These are phyloP conservation scores for Xyrauchen texanus DNA, from an alignment of 2,113 vertebrate species.

Conservation along the genomic window DNA sequence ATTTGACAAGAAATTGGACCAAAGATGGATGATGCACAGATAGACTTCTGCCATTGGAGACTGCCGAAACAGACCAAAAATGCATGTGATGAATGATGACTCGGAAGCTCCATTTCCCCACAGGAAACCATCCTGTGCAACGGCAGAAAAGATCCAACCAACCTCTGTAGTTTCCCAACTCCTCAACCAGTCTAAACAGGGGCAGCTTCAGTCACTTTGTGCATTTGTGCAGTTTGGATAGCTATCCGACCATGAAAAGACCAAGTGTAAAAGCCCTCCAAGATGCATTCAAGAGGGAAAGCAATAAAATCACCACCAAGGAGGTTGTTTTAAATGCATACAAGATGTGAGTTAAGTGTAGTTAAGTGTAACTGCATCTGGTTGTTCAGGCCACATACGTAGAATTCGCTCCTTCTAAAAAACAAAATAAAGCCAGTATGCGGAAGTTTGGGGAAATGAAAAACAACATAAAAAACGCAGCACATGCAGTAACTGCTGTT, in stretches of 20 bases:
- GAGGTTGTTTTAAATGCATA: not conserved
- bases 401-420: no score
- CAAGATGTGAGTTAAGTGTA: no score
- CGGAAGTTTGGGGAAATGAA: no score
- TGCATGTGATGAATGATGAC: constrained; percentile 74
- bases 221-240: no score
- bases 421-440: no score
- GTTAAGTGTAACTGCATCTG: no score
- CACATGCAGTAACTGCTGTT: no score
- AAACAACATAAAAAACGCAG: no score
- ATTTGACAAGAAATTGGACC: constrained; percentile 59
- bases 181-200: constrained; percentile 11
- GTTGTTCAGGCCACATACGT: no score
- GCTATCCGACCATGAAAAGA: no score
- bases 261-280: no score
- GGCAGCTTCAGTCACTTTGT: not conserved
- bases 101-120: constrained; percentile 60
- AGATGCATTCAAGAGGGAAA: not conserved
- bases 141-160: constrained; percentile 62
- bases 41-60: constrained; percentile 66
- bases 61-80: constrained; percentile 62
- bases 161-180: not conserved
- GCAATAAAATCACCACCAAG: no score
- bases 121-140: constrained; percentile 65
- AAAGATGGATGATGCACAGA: constrained; percentile 72